Base-by-base conservation (phyloP, 2,113 vertebrate species). In the Nerophis ophidion region DNA sequence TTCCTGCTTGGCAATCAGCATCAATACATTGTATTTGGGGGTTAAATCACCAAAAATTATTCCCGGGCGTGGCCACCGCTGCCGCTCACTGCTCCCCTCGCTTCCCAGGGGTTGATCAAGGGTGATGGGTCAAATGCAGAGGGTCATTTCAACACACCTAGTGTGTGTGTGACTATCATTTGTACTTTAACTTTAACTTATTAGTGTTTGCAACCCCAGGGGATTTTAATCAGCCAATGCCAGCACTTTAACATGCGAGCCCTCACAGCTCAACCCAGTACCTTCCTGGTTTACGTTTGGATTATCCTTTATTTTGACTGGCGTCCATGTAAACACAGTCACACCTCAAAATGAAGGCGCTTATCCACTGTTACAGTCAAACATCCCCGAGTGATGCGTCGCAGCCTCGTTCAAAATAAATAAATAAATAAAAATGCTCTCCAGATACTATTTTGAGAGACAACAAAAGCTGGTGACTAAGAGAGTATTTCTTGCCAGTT, bases 391-490 rank as follows among this genome's bases (percentile, higher is more conserved):
- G 53, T 16, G 5, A 38, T 11, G 33, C n/a, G 12, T 16, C 17
- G 6, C 38, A 40, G 38, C 36, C 36, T 38, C 36, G 1, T 40
- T 9, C 8, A 40, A 40, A 40, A 40, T 9, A 40, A 36, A 36
- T 4, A 36, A 36, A 36, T 9, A 4, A 44, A 57, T 44, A 57
- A 50, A 36, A 68, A 46, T 35, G 60, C 61, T 77, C 79, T 83
- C 65, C 67, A 75, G 26, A 76, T 81, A 65, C 82, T 89, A 81
- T 88, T 89, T 84, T 52, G 38, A 70, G 76, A 62, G 60, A 42
- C 26, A 78, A 82, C 79, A 88, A 84, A 86, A 81, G 80, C 77
- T 26, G 77, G 73, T 84, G 85, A 87, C 88, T 88, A 88, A 88
- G 83, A 72, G 68, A 57, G 72, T 74, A 80, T 83, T 85, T 81